Conservation (phyloP, 2,888 invertebrate genomes). For the Stenchaetothrips biformis region DNA sequence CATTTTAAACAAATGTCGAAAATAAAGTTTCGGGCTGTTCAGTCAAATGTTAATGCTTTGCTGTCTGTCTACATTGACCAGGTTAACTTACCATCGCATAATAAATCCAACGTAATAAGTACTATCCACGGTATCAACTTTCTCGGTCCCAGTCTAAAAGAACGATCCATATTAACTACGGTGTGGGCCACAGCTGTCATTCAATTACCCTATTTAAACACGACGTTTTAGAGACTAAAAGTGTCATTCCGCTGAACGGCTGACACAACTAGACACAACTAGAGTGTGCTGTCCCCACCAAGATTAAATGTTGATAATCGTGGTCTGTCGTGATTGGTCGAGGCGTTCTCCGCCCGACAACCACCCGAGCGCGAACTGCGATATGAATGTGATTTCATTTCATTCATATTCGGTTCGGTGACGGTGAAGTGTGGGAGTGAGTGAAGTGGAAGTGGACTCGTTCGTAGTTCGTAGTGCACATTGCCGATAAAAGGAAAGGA, state of each 20-base stretch:
- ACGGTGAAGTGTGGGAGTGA: no score
- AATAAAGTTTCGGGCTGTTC: background rate
- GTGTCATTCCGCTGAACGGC: constrained; percentile 18
- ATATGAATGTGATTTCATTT: no score
- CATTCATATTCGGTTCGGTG: no score
- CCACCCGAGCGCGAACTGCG: no score
- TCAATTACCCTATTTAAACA: constrained; percentile 46
- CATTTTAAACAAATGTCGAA: background rate
- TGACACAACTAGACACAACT: constrained; percentile 2
- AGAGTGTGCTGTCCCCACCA: constrained; percentile 44
- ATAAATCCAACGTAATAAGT: constrained; percentile 61
- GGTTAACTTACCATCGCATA: constrained; percentile 59
- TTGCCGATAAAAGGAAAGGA: no score
- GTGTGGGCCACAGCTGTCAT: constrained; percentile 35
- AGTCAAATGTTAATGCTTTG: constrained; percentile 38
- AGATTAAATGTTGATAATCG: constrained; percentile 43
- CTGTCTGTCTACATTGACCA: constrained; percentile 40
- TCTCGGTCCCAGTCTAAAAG: constrained; percentile 51
- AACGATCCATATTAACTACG: constrained; percentile 48
- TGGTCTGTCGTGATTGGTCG: constrained; percentile 54
- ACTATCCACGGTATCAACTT: constrained; percentile 63
- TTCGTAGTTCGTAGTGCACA: no score
- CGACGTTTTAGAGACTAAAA: constrained; percentile 27
- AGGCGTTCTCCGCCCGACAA: background rate
- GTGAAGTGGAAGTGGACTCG: no score